Conservation (phyloP, 1,140 invertebrate genomes). For the Ostrea denselamellosa region DNA sequence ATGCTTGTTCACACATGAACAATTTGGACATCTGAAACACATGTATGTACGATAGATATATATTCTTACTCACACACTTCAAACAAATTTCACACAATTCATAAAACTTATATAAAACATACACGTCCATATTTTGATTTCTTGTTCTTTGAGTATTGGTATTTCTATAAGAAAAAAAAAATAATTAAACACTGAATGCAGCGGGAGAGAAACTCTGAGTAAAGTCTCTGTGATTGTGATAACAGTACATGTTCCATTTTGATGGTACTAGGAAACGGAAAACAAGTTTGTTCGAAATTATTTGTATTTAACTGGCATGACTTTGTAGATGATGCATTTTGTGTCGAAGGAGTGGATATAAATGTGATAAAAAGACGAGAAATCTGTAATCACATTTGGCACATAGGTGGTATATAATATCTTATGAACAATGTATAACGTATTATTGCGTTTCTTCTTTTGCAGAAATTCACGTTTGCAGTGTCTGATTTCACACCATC, state of each 20-base stretch:
- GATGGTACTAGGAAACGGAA: too few relatives aligned
- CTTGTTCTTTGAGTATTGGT: not conserved
- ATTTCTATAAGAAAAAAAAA: not conserved
- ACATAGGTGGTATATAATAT: not conserved
- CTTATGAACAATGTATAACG: not conserved
- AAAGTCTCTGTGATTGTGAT: too few relatives aligned
- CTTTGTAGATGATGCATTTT: not conserved
- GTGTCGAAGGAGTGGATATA: not conserved
- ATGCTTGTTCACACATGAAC: too few relatives aligned
- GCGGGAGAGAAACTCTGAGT: too few relatives aligned
- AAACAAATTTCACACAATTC: too few relatives aligned
- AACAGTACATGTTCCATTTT: too few relatives aligned
- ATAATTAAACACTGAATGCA: not conserved
- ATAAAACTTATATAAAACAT: not conserved
- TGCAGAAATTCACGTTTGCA: not conserved
- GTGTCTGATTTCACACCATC: not conserved
- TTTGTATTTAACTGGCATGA: not conserved
- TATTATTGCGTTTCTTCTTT: not conserved
- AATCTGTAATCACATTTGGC: not conserved
- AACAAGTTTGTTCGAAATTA: not conserved
- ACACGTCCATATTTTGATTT: not conserved
- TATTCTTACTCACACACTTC: too few relatives aligned
- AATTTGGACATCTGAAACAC: too few relatives aligned
- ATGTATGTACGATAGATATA: too few relatives aligned
- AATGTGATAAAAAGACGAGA: slow-evolving; percentile 4